phyloP scores from a whole-genome alignment of 2,113 vertebrate genomes.

The Meles meles region DNA sequence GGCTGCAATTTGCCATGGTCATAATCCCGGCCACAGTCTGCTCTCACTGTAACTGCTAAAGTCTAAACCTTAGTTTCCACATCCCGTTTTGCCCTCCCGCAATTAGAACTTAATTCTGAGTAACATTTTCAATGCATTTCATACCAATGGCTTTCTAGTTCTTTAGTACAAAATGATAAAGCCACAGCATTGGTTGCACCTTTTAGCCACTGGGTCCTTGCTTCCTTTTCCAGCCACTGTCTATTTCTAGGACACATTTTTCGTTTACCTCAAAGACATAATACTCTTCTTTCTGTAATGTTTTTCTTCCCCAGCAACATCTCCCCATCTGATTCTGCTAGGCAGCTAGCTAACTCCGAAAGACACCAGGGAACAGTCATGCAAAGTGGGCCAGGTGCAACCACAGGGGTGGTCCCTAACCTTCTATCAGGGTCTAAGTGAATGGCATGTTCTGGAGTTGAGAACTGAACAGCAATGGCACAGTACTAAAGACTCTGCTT shows the following conservation, averaged over 20 bases:
- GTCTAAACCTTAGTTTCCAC: not conserved
- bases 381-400: not conserved
- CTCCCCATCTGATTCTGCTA: not conserved
- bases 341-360: not conserved
- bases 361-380: not conserved
- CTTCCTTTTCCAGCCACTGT: not conserved
- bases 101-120: not conserved
- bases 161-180: not conserved
- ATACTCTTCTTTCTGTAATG: not conserved
- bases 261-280: not conserved
- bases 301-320: not conserved
- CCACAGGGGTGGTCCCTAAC: too few species aligned
- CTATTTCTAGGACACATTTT: not conserved
- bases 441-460: not conserved
- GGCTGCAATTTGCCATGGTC: not conserved
- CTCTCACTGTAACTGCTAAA: not conserved
- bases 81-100: not conserved
- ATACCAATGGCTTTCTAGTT: not conserved
- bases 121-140: not conserved
- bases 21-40: not conserved
- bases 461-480: rapidly evolving
- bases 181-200: not conserved
- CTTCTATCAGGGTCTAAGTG: rapidly evolving
- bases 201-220: not conserved
- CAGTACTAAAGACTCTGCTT: not conserved